Evolutionary conservation across 2,113 vertebrate genomes (phyloP), one percentile per base, ranked within the genome.

Genomic region (Phainopepla nitens): DNA sequence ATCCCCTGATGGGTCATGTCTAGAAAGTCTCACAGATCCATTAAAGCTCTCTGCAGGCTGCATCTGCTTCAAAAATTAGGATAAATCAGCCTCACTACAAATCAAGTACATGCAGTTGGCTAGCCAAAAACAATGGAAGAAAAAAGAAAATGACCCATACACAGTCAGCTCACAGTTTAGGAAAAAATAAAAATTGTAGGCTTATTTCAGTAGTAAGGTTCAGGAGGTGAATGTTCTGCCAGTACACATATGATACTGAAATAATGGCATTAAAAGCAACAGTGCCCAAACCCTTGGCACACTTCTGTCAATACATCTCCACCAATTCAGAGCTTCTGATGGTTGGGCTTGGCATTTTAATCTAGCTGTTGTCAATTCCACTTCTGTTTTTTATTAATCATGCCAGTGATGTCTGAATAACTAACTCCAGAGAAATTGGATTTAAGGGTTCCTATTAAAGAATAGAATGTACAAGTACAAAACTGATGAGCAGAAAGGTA

Each of bases 391-490:
- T 96, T 95, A 94, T 96, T 91, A 88, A 90, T 96, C 93, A 85
- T 82, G 87, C 23, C 13, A 15, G 45, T n/a, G 56, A 73, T 77
- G 51, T 80, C 87, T 90, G 82, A 94, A 82, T 82, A 95, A 93
- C 66, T 93, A 93, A 93, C 70, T 85, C 61, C 50, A 47, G 66
- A 87, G 35, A 82, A 94, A 96, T 86, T 93, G n/a, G 78, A 83
- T 97, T 96, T 89, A 91, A 94, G 90, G 53, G 50, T 71, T 90
- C 3, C 5, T 84, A 94, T 94, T 94, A 94, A 95, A 95, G 91
- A 96, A 92, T 78, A 91, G 70, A 91, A 70, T 11, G 54, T 56
- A 29, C n/a, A 65, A 85, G 90, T 92, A 89, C 71, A 72, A 77
- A 90, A 79, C 58, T 73, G 86, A 90, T 10, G n/a, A 94, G 85